Evolutionary conservation across 2,888 invertebrate species (phyloP).

Genomic region (Trachelus troglodyta): DNA sequence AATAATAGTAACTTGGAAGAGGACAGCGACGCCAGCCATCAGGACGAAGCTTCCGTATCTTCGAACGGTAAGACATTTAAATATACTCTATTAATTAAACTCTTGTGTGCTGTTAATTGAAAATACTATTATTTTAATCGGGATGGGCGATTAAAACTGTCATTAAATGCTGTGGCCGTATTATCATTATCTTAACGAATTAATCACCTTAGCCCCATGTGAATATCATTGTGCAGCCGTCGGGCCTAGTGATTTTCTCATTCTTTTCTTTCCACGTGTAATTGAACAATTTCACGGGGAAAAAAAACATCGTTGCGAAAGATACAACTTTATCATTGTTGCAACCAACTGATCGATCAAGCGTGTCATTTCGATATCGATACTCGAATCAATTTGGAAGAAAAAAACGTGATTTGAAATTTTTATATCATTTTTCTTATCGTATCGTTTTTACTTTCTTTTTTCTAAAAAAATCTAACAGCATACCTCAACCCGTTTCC

Average conservation of each 20-base stretch:
- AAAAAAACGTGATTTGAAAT: neutral
- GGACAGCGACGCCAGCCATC: conserved; percentile 67
- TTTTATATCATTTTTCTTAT: neutral
- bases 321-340: neutral
- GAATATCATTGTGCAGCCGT: neutral
- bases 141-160: neutral
- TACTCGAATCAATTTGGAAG: neutral
- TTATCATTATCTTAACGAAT: neutral
- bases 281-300: neutral
- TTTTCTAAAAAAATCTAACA: neutral
- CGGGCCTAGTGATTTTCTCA: neutral
- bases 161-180: neutral
- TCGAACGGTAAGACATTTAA: conserved; percentile 67
- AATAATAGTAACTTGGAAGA: conserved; percentile 73
- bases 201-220: neutral
- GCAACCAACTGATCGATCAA: neutral
- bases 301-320: neutral
- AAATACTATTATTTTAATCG: neutral
- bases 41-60: conserved; percentile 68
- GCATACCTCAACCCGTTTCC: neutral
- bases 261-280: neutral
- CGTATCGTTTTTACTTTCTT: neutral
- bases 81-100: no score
- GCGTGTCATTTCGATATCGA: neutral
- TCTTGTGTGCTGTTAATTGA: neutral